phyloP scores from a whole-genome alignment of 2,888 invertebrate genomes.

The Ischnura elegans region DNA sequence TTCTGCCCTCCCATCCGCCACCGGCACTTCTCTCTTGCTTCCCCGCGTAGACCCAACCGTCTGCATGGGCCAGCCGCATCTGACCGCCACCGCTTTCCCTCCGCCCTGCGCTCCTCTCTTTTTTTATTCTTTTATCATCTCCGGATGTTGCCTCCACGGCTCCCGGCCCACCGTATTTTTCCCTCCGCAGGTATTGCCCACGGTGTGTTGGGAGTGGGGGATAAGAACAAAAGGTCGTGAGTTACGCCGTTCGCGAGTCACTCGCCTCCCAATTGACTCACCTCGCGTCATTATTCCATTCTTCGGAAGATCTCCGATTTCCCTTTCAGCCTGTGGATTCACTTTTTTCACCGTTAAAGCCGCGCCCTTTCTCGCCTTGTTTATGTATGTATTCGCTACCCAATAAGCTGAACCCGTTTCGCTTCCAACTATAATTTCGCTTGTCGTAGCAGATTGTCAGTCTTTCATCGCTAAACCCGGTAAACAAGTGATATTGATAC shows the following conservation, averaged over 20 bases:
- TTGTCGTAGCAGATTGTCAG: too few species aligned
- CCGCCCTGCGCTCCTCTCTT: background rate
- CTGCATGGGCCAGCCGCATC: conserved; percentile 39
- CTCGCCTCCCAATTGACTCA: background rate
- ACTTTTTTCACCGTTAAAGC: background rate
- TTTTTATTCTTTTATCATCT: conserved; percentile 19
- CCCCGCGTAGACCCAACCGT: conserved; percentile 22
- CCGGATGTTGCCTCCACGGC: conserved; percentile 56
- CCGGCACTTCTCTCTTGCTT: conserved; percentile 18
- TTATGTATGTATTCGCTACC: background rate
- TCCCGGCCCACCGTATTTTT: conserved; percentile 41
- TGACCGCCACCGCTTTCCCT: background rate
- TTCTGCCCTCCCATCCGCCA: conserved; percentile 59
- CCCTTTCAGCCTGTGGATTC: background rate
- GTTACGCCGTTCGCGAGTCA: background rate
- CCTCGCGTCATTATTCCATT: background rate
- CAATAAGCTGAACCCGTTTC: too few species aligned
- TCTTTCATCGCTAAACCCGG: too few species aligned
- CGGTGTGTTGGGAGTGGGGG: background rate
- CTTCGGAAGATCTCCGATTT: background rate
- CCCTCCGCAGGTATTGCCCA: conserved; percentile 20
- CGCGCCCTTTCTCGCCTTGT: background rate
- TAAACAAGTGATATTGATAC: too few species aligned
- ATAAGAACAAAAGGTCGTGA: background rate
- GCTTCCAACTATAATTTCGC: too few species aligned